phyloP scores from a whole-genome alignment of 2,113 vertebrate genomes.

The Fulica atra region DNA sequence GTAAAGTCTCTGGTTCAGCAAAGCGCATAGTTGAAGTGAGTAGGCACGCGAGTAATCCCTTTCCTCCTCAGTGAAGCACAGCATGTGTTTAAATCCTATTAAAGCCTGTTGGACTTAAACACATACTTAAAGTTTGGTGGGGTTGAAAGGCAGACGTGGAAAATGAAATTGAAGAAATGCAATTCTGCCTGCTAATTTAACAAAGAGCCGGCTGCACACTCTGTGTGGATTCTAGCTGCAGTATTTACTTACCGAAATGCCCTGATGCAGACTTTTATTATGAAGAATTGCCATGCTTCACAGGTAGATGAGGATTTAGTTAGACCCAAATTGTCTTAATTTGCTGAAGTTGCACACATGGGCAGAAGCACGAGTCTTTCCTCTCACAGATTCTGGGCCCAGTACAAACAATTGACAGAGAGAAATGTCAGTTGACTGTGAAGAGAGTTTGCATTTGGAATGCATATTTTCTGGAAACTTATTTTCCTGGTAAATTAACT shows the following conservation, averaged over 20 bases:
- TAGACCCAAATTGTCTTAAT: not conserved
- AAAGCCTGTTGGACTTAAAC: not conserved
- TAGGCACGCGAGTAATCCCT: not conserved
- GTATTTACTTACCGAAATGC: not conserved
- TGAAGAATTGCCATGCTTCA: accelerated
- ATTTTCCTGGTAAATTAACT: not conserved
- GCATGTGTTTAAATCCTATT: not conserved
- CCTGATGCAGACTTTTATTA: accelerated
- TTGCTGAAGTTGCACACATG: not conserved
- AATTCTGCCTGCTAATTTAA: not conserved
- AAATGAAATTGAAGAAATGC: not conserved
- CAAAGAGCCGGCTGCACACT: accelerated
- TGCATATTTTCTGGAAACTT: not conserved
- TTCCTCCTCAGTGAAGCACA: not conserved
- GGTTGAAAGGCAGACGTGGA: not conserved
- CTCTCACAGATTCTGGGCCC: not conserved
- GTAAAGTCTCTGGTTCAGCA: not conserved
- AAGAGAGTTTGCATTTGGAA: not conserved
- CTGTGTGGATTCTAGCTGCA: not conserved
- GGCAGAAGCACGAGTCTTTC: not conserved
- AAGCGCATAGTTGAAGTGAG: not conserved
- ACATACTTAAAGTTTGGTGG: not conserved
- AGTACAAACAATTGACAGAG: not conserved
- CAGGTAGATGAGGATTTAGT: not conserved
- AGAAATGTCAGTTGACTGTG: not conserved